Base-by-base conservation (phyloP, 2,113 vertebrate genomes). In the Todiramphus saurophagus region DNA sequence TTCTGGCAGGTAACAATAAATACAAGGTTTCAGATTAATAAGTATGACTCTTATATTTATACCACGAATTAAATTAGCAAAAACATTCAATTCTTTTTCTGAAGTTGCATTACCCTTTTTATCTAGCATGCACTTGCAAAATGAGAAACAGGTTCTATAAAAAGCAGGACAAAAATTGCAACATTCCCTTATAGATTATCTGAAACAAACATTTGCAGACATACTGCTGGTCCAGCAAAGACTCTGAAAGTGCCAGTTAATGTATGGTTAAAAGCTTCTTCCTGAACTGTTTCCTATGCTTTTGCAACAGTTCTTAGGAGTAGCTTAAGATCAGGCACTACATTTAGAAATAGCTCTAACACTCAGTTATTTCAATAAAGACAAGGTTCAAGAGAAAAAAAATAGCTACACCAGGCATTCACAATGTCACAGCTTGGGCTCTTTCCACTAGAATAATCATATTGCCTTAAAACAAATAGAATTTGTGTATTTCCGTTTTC, bases 1-100 rank as follows among this genome's bases (percentile, higher is more conserved):
- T 93, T 95, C 79, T 86, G 63, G 82, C 83, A 96, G 82, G 63
- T 92, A 96, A 89, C 82, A 94, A 90, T 70, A 92, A 96, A 90
- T 79, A 83, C 21, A 87, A 73, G 44, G 59, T 93, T 97, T 88
- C 82, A 74, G 31, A 39, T 79, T 31, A 91, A n/a, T 78, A 89
- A 93, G 9, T 77, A 51, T 39, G 28, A 73, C 31, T 86, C 28
- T 59, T 28, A 64, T 35, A 93, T 90, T 93, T 92, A 90, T 78
- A 39, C 35, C 30, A 73, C 30, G 17, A 95, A 77, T 88, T 94
- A 91, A 96, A 88, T 46, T 10, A 83, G 59, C 6, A 66, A 93
- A 91, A 94, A 73, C 31, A 31, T 31, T 53, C 41, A 35, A 77
- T 85, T 66, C 15, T 85, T 87, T 90, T 92, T 80, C 76, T 68